Evolutionary conservation across 2,113 vertebrate genomes (phyloP).

Genomic region (Melanostigma gelatinosum): DNA sequence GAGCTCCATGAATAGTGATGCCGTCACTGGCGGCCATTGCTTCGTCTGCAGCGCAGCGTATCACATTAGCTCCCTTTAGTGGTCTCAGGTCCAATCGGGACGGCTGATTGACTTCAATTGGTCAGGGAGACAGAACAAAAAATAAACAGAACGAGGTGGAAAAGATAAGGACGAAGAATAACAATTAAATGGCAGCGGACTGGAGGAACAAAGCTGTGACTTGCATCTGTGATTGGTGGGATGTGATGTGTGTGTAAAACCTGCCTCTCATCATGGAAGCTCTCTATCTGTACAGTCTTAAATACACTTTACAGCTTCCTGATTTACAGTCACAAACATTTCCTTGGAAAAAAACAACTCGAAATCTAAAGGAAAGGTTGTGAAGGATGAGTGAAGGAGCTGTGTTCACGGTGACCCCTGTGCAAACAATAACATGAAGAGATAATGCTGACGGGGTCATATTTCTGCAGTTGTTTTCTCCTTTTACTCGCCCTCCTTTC

Average conservation of each 20-base stretch:
- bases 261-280: neutral
- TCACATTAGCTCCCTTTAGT: conserved; percentile 26
- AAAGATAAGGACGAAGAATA: conserved; percentile 27
- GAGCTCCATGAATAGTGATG: conserved; percentile 49
- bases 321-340: conserved; percentile 36
- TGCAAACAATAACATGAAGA: conserved; percentile 67
- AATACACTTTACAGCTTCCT: conserved; percentile 9
- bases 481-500: conserved; percentile 48
- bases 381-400: conserved; percentile 10
- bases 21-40: neutral
- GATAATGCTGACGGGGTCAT: conserved; percentile 69
- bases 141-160: neutral
- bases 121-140: conserved; percentile 24
- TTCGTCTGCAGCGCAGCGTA: conserved; percentile 9
- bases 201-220: conserved; percentile 20
- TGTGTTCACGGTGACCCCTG: conserved; percentile 55
- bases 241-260: conserved; percentile 5
- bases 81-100: conserved; percentile 21
- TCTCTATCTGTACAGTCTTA: neutral
- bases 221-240: conserved; percentile 14
- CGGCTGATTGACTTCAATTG: conserved; percentile 56
- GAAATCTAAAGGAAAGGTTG: neutral
- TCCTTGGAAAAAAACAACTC: neutral
- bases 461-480: conserved; percentile 57
- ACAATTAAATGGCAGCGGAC: conserved; percentile 29